Base-by-base conservation (phyloP, 64 coral and sea anemone species). In the Astreopora myriophthalma region DNA sequence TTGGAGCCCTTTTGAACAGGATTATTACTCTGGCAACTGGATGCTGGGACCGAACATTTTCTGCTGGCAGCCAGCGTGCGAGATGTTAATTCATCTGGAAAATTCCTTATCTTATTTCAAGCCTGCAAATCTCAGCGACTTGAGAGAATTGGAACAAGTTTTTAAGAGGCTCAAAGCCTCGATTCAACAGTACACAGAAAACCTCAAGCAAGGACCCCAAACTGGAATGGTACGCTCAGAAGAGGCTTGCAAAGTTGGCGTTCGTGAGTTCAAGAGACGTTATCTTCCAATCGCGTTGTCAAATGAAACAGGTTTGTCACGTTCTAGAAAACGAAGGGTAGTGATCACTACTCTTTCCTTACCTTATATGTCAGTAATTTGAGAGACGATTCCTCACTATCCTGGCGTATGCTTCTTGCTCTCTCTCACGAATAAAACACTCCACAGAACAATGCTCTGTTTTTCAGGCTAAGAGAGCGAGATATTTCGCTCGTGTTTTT, bases 1-100 rank as follows among this genome's bases (percentile, higher is more conserved):
- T 35, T 74, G 71, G 71, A 74, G 71, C 71, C 71, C 71, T 6
- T 74, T 39, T 74, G 71, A 74, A 74, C 20, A 10, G 22, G 42
- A 74, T 23, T 40, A 74, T 23, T 74, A 74, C 71, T 74, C 71
- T 22, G 71, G 71, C 10, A 36, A 25, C 20, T 74, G 71, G 71
- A 9, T 74, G 36, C 22, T 74, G 17, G 71, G 71, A 23, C 71
- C 71, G 5, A 74, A 74, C 19, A 36, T 74, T 8, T 74, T 74
- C 35, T 74, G 71, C 34, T 74, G 71, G 71, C 71, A 74, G 6
- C 71, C 71, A 9, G 34, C 24, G 16, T 74, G 36, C 31, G 20
- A 74, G 13, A 22, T 74, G 36, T 22, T 74, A 40, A 40, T 8
- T 1, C 12, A 42, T 16, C 35, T 74, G 17, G 22, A 2, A n/a